Base-by-base conservation (phyloP, 2,113 vertebrate species). In the Pterocles gutturalis region DNA sequence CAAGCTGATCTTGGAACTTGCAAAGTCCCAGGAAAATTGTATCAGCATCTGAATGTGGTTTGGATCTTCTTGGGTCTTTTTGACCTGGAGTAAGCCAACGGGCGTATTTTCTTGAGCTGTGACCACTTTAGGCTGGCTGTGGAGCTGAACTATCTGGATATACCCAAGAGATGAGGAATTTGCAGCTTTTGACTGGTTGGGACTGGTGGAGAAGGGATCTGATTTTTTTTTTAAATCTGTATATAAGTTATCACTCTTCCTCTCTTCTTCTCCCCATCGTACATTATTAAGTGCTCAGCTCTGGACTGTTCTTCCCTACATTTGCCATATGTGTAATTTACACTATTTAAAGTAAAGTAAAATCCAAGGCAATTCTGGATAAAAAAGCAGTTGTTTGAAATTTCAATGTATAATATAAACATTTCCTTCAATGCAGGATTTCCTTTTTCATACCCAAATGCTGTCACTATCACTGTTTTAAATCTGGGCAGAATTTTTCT, bases 31-130 rank as follows among this genome's bases (percentile, higher is more conserved):
- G 46, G 11, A 65, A 80, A 95, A 62, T 28, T 10, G 0, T 8
- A 24, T 34, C 43, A 48, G 22, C 14, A 11, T 24, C 80, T 83
- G 41, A 77, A 73, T 19, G 19, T 57, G 18, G 17, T 83, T 58
- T 83, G 73, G 38, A 64, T 19, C 53, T 82, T 83, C 36, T 77
- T 61, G 60, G 5, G 5, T 43, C 57, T 33, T 69, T 34, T n/a
- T 70, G 46, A 80, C 17, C 26, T 1, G 0, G 26, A 60, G 60
- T 9, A 43, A 71, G 7, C 33, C 0, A 0, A 0, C 13, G 41
- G 28, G 38, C 78, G 61, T 13, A 10, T 72, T 78, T 49, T 9
- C 48, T 72, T 26, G 48, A 33, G 45, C 57, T 90, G 85, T 34
- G 66, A 77, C 45, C 41, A 7, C 53, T 77, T 25, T 33, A 66